Evolutionary conservation across 2,113 vertebrate species (phyloP).

Genomic region (Eclectus roratus): DNA sequence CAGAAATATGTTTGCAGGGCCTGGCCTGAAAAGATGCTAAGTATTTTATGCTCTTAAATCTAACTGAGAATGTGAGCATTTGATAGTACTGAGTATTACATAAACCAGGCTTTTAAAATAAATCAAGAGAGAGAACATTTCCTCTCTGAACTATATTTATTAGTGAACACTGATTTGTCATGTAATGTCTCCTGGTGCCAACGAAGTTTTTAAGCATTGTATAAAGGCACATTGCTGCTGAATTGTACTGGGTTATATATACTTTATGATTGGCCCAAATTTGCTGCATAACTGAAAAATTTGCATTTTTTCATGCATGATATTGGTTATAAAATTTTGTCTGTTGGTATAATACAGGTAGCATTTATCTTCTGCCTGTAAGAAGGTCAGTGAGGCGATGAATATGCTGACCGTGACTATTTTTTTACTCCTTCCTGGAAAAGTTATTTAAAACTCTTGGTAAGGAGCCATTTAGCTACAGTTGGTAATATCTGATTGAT

Average conservation of each 20-base stretch:
- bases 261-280: not conserved
- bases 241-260: not conserved
- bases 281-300: not conserved
- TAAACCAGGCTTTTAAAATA: not conserved
- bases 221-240: not conserved
- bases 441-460: not conserved
- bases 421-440: not conserved
- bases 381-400: not conserved
- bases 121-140: constrained; percentile 3
- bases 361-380: not conserved
- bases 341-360: not conserved
- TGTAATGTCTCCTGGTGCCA: not conserved
- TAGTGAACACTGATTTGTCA: constrained; percentile 4
- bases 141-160: constrained; percentile 18
- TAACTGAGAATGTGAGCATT: not conserved
- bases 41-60: not conserved
- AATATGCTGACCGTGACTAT: not conserved
- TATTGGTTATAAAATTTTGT: not conserved
- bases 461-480: not conserved
- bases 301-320: not conserved
- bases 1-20: not conserved
- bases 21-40: not conserved
- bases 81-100: not conserved
- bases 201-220: not conserved
- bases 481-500: not conserved